A percentile compares a stretch with the other conserved stretches of the same genome.
Evolutionary conservation across 2,888 invertebrate genomes (phyloP).

Genomic region (Alsophila aescularia): DNA sequence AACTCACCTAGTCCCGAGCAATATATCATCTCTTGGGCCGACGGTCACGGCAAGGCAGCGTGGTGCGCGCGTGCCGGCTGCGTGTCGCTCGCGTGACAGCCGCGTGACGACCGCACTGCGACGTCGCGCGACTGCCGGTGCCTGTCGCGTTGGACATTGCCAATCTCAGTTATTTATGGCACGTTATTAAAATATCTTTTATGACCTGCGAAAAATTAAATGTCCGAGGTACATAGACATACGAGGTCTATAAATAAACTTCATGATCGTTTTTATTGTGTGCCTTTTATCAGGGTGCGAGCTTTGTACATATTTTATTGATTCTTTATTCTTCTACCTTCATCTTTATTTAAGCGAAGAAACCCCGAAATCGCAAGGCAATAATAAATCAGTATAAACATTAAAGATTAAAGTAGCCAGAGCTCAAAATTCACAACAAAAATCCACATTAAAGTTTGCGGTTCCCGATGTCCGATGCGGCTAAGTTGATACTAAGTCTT

Average conservation of each 20-base stretch:
- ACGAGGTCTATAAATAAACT: constrained; percentile 33
- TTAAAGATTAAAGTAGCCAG: no score
- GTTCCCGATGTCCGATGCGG: constrained; percentile 25
- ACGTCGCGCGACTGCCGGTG: constrained; percentile 28
- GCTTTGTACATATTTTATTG: no score
- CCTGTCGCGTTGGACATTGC: constrained; percentile 25
- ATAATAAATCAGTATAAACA: no score
- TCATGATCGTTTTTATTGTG: constrained; percentile 17
- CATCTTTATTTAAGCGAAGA: no score
- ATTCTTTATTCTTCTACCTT: no score
- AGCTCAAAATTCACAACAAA: background rate
- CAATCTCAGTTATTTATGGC: constrained; percentile 38
- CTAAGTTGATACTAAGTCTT: constrained; percentile 42
- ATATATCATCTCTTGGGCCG: constrained; percentile 23
- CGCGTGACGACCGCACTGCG: constrained; percentile 26
- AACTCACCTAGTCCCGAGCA: constrained; percentile 11
- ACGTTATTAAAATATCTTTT: constrained; percentile 32
- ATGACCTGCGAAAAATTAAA: constrained; percentile 35
- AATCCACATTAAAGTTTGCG: background rate
- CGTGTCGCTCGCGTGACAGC: constrained; percentile 18
- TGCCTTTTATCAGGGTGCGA: background rate
- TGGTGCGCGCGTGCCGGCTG: constrained; percentile 33
- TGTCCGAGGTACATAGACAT: constrained; percentile 28
- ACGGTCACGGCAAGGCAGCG: constrained; percentile 12
- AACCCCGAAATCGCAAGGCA: no score